A percentile compares a stretch with the other conserved stretches of the same genome.
Evolutionary conservation across 2,797 vertebrate genomes (phyloP).

Genomic region (Fratercula arctica): DNA sequence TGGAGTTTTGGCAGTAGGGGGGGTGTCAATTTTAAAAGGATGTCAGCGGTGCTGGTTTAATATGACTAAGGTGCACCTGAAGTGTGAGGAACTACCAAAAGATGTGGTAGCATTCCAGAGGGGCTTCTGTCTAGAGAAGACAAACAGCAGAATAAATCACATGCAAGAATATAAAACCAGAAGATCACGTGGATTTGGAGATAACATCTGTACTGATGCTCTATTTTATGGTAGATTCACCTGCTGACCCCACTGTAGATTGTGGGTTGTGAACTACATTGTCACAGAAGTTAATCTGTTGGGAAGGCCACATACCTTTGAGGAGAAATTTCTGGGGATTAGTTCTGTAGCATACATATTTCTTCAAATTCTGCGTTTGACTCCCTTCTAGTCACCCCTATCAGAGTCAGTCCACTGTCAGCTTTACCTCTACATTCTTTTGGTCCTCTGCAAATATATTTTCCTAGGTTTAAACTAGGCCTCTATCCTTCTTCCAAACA

Average conservation of each 20-base stretch:
- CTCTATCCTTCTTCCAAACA: background rate
- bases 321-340: background rate
- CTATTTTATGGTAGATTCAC: background rate
- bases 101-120: background rate
- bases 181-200: background rate
- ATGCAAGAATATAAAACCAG: background rate
- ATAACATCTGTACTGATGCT: background rate
- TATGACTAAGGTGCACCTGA: accelerated
- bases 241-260: background rate
- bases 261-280: background rate
- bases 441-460: background rate
- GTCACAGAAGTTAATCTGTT: background rate
- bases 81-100: background rate
- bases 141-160: background rate
- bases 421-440: background rate
- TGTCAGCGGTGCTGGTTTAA: background rate
- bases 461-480: background rate
- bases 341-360: background rate
- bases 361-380: background rate
- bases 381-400: background rate
- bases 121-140: background rate
- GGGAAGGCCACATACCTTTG: accelerated
- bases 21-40: background rate
- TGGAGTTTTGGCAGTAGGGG: background rate
- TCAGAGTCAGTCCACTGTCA: background rate